Conservation (phyloP, 2,888 invertebrate genomes). For the Odontomyia ornata region DNA sequence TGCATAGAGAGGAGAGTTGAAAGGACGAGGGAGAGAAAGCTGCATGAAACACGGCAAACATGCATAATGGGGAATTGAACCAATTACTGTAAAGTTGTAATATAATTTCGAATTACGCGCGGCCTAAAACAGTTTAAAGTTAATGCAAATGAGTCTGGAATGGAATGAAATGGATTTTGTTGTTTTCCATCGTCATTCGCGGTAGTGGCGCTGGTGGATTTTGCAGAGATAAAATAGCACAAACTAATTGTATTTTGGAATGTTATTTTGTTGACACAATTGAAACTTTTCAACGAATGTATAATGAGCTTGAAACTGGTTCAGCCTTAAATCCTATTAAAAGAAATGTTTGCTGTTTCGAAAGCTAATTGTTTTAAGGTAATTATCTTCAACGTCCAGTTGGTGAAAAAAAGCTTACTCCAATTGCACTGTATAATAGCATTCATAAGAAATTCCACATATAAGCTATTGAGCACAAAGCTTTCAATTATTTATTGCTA, state of each 20-base stretch:
- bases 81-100: conserved; percentile 45
- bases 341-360: not conserved
- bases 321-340: not conserved
- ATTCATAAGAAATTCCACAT: too few species aligned
- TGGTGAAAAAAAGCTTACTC: too few species aligned
- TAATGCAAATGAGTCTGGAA: conserved; percentile 35
- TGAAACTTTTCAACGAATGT: not conserved
- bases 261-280: conserved; percentile 33
- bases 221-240: not conserved
- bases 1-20: not conserved
- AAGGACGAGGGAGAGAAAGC: not conserved
- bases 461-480: too few species aligned
- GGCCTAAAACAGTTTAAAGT: conserved; percentile 41
- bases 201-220: too few species aligned
- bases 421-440: too few species aligned
- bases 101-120: conserved; percentile 40
- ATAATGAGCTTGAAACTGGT: conserved; percentile 1
- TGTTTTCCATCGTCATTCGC: not conserved
- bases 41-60: conserved; percentile 8
- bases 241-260: conserved; percentile 32
- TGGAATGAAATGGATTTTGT: conserved; percentile 16
- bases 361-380: not conserved
- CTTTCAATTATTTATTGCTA: too few species aligned
- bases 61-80: conserved; percentile 44
- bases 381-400: not conserved